Percentiles rank a stretch among this genome's conserved stretches.
Evolutionary conservation across 2,797 vertebrate species (phyloP).

Genomic region (Ispidina lecontei): DNA sequence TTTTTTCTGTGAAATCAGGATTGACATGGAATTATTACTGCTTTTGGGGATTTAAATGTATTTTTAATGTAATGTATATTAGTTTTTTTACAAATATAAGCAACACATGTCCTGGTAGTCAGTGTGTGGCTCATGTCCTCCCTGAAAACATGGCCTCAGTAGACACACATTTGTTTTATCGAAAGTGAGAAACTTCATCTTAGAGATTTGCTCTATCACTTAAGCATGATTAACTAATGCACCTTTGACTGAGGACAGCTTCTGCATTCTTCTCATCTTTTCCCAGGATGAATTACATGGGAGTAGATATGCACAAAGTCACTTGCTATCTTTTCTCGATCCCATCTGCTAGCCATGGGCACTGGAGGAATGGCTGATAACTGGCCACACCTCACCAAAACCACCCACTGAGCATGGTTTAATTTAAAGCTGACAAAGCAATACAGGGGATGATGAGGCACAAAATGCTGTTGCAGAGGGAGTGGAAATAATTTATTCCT

Average conservation of each 20-base stretch:
- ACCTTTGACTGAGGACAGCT: background rate
- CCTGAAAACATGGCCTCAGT: background rate
- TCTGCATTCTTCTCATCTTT: background rate
- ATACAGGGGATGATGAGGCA: background rate
- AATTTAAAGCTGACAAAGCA: background rate
- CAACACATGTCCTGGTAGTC: background rate
- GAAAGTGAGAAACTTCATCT: background rate
- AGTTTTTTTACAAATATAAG: background rate
- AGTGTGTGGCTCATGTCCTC: background rate
- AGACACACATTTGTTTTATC: background rate
- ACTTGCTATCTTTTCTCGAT: background rate
- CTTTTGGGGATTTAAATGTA: background rate
- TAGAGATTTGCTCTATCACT: background rate
- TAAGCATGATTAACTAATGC: background rate
- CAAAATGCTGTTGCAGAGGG: background rate
- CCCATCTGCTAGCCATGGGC: background rate
- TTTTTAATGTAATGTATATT: background rate
- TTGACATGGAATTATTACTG: background rate
- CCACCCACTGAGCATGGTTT: rapidly evolving
- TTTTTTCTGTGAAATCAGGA: background rate
- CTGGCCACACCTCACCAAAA: rapidly evolving
- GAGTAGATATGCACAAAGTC: background rate
- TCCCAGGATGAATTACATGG: background rate
- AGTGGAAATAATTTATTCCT: background rate
- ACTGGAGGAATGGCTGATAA: background rate